phyloP scores from a whole-genome alignment of 1,140 invertebrate species.

The Drosophila nigrodunni region DNA sequence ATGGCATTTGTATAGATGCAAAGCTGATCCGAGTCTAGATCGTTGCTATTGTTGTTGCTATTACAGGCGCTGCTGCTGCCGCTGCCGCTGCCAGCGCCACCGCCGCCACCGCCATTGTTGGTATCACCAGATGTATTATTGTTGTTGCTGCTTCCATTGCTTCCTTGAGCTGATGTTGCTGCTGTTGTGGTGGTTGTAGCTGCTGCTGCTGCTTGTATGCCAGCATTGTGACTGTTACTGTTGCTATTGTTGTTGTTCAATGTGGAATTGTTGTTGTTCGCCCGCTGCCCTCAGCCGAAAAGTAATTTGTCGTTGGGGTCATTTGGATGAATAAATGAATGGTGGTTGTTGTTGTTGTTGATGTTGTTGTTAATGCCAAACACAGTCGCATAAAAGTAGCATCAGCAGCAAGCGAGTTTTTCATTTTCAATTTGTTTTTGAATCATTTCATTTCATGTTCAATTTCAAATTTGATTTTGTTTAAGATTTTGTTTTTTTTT shows the following conservation, averaged over 20 bases:
- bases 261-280: conserved; percentile 46
- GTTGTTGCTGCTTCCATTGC: conserved; percentile 24
- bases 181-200: conserved; percentile 14
- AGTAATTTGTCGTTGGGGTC: conserved; percentile 17
- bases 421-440: conserved; percentile 21
- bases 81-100: not conserved
- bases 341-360: conserved; percentile 23
- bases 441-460: conserved; percentile 12
- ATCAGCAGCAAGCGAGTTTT: conserved; percentile 46
- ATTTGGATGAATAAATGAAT: conserved; percentile 1
- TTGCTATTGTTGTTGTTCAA: conserved; percentile 32
- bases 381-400: conserved; percentile 47
- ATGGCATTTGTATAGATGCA: conserved; percentile 43
- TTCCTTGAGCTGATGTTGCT: conserved; percentile 13
- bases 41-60: conserved; percentile 47
- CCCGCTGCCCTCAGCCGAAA: conserved; percentile 51
- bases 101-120: conserved; percentile 12
- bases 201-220: conserved; percentile 4
- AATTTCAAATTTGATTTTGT: conserved; percentile 8
- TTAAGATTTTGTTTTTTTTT: conserved; percentile 1
- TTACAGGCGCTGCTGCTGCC: not conserved
- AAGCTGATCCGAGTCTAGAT: conserved; percentile 57
- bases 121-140: not conserved
- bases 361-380: conserved; percentile 25
- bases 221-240: conserved; percentile 5